Percentiles rank a stretch among this genome's conserved stretches.
phyloP scores from a whole-genome alignment of 1,140 invertebrate genomes.

The Agrilus planipennis region DNA sequence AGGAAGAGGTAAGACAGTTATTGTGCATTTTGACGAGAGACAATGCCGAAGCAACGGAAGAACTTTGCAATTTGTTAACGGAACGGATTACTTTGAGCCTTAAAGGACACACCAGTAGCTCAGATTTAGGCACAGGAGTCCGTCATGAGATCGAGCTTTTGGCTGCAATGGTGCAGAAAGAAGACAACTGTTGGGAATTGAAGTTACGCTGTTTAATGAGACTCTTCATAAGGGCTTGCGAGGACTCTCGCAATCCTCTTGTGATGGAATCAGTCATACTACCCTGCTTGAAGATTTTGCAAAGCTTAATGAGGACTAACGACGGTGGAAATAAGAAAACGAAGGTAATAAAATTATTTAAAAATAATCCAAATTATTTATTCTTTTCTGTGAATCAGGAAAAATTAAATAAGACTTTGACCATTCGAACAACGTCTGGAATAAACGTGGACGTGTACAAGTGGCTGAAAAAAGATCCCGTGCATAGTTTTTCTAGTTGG shows the following conservation, averaged over 20 bases:
- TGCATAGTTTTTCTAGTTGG: slow-evolving; percentile 63
- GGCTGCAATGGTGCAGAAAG: slow-evolving; percentile 76
- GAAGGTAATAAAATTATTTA: slow-evolving; percentile 28
- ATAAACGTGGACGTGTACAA: slow-evolving; percentile 59
- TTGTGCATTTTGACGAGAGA: slow-evolving; percentile 85
- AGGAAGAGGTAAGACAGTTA: slow-evolving; percentile 77
- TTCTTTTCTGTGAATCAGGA: slow-evolving; percentile 30
- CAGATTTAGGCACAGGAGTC: slow-evolving; percentile 64
- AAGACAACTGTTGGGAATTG: slow-evolving; percentile 92
- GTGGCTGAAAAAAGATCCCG: slow-evolving; percentile 63
- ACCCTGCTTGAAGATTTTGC: slow-evolving; percentile 76
- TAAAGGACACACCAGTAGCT: slow-evolving; percentile 40
- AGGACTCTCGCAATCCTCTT: slow-evolving; percentile 55
- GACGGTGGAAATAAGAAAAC: slow-evolving; percentile 43
- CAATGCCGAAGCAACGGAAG: slow-evolving; percentile 75
- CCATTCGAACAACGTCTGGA: slow-evolving; percentile 34
- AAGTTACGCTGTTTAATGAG: slow-evolving; percentile 81
- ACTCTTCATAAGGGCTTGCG: slow-evolving; percentile 65
- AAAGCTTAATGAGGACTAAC: slow-evolving; percentile 62
- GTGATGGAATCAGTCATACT: slow-evolving; percentile 67
- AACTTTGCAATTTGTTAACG: slow-evolving; percentile 70
- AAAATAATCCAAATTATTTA: background rate
- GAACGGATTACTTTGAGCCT: slow-evolving; percentile 68
- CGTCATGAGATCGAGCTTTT: slow-evolving; percentile 82
- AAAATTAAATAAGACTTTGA: slow-evolving; percentile 36